Evolutionary conservation across 2,797 vertebrate species (phyloP).

Genomic region (Carcharodon carcharias): DNA sequence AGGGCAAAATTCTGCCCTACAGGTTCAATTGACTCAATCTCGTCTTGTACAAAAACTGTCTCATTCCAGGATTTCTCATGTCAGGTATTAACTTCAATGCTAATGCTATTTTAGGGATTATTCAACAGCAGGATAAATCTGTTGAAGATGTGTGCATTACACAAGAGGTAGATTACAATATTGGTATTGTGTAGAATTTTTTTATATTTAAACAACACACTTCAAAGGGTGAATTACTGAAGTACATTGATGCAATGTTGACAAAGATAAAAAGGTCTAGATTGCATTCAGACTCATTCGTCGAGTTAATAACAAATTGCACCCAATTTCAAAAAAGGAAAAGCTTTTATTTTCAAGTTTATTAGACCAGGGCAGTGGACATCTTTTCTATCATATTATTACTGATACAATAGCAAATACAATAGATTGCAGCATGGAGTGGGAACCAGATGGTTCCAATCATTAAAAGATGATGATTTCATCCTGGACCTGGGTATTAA

Average conservation of each 20-base stretch:
- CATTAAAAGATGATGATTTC: not conserved
- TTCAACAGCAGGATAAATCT: not conserved
- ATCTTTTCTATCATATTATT: not conserved
- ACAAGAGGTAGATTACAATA: not conserved
- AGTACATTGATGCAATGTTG: not conserved
- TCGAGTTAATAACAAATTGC: not conserved
- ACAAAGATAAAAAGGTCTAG: not conserved
- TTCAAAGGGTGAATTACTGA: not conserved
- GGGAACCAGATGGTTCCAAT: not conserved
- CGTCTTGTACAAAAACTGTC: not conserved
- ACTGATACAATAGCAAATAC: not conserved
- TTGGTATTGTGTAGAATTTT: not conserved
- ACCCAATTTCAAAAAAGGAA: not conserved
- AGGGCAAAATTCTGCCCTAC: too few species aligned
- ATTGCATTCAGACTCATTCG: not conserved
- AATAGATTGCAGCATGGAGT: not conserved
- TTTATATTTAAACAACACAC: not conserved
- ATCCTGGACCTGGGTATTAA: not conserved
- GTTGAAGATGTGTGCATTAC: not conserved
- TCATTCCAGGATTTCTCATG: not conserved
- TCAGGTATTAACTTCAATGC: not conserved
- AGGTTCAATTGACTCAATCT: not conserved
- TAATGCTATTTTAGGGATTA: not conserved
- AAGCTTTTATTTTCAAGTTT: not conserved
- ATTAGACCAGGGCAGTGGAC: not conserved